Base-by-base conservation (phyloP, 2,113 vertebrate genomes). In the Callopanchax toddi region DNA sequence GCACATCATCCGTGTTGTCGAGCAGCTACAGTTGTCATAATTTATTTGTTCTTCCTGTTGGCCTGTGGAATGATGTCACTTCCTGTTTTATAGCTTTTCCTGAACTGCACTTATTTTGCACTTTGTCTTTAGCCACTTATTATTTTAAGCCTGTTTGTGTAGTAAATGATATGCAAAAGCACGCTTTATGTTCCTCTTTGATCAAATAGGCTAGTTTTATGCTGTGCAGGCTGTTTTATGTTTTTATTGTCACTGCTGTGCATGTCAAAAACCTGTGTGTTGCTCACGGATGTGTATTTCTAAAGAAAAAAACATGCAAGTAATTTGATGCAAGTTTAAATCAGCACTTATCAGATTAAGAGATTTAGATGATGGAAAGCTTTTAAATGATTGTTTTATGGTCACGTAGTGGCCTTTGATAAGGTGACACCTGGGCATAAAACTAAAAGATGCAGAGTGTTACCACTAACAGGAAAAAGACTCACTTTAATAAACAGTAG, bases 131-230 rank as follows among this genome's bases (percentile, higher is more conserved):
- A 25, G 60, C 49, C 40, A 18, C 29, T 63, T 23, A 36, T 60
- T 5, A 29, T n/a, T 74, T 66, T 56, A 48, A 16, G 21, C 71
- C 25, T 74, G 23, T 84, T 67, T 78, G 75, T 76, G 69, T 84
- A 20, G 50, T 85, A 75, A 85, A 86, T 86, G 74, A 72, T 66
- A 44, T 54, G 21, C 25, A 70, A 17, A 23, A 67, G 59, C 60
- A 50, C 23, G 43, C 40, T 46, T 69, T 13, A 79, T 60, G 44
- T 63, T 29, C 17, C 21, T 51, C 15, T 48, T 60, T 61, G 80
- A 86, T 89, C 78, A 67, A 72, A 79, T 39, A 4, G n/a, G 83
- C 73, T 66, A 81, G 90, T 82, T 91, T 52, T 67, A 71, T 87
- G 61, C 44, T 34, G 3, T 52, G 61, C 37, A 29, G 42, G 61